phyloP scores from a whole-genome alignment of 2,113 vertebrate species.

The Pomatostomus ruficeps region DNA sequence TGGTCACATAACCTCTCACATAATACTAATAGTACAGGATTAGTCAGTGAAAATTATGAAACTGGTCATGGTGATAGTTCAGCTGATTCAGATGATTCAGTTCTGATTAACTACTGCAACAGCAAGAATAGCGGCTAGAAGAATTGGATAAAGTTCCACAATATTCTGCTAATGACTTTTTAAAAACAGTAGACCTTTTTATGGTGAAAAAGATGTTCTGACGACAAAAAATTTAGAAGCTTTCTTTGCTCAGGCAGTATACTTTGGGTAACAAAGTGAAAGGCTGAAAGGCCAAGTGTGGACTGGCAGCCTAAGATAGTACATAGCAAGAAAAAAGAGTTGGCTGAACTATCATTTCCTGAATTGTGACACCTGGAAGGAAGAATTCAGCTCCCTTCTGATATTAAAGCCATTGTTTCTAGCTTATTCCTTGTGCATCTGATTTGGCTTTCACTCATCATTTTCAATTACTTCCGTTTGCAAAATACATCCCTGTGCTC shows the following conservation, averaged over 20 bases:
- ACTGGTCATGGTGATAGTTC: background rate
- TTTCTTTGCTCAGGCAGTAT: background rate
- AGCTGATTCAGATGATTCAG: background rate
- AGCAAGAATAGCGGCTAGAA: background rate
- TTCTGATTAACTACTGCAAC: background rate
- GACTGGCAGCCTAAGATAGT: background rate
- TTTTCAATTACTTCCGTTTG: background rate
- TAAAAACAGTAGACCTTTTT: background rate
- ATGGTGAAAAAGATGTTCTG: background rate
- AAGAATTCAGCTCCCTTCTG: background rate
- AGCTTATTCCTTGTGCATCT: background rate
- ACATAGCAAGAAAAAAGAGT: background rate
- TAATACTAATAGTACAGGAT: background rate
- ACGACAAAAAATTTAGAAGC: background rate
- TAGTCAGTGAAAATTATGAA: background rate
- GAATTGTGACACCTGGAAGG: background rate
- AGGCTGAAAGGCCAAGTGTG: background rate
- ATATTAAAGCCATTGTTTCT: background rate
- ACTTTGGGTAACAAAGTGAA: background rate
- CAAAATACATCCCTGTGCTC: background rate
- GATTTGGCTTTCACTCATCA: background rate
- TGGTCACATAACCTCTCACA: background rate
- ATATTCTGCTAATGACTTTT: background rate
- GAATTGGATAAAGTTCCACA: background rate
- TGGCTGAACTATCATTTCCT: background rate